Conservation (phyloP, 2,113 vertebrate species). For the human region DNA sequence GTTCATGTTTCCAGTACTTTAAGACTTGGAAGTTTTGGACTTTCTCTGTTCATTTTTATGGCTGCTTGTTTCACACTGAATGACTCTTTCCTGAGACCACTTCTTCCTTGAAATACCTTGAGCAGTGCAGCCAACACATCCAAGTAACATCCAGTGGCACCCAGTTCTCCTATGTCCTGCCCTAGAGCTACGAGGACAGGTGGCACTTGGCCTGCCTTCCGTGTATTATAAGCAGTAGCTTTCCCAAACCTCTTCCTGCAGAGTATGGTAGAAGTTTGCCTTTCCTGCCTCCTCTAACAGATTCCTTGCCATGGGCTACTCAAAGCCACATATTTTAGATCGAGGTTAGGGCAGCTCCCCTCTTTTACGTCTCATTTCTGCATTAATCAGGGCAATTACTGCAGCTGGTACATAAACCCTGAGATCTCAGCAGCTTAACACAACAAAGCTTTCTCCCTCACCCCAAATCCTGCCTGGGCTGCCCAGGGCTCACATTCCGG, state of each 20-base stretch:
- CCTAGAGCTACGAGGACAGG: neutral
- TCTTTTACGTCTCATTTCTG: neutral
- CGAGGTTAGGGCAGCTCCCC: neutral
- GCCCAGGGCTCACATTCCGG: neutral
- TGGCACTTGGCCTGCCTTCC: neutral
- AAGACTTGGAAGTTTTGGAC: neutral
- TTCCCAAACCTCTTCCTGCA: neutral
- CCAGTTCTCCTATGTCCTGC: neutral
- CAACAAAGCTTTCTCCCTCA: neutral
- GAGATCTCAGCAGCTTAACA: neutral
- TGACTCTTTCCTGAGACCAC: neutral
- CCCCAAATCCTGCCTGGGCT: neutral
- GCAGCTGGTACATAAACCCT: neutral
- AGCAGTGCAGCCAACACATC: neutral
- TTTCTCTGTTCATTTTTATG: neutral
- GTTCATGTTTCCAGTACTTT: neutral
- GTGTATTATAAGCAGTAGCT: neutral
- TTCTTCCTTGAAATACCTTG: neutral
- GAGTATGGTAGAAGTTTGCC: neutral
- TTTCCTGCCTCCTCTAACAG: neutral
- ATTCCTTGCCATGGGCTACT: neutral
- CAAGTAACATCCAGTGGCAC: neutral
- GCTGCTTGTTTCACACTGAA: neutral
- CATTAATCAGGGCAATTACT: neutral
- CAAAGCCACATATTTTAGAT: neutral